Base-by-base conservation (phyloP, 2,113 vertebrate species). In the Mus pahari region DNA sequence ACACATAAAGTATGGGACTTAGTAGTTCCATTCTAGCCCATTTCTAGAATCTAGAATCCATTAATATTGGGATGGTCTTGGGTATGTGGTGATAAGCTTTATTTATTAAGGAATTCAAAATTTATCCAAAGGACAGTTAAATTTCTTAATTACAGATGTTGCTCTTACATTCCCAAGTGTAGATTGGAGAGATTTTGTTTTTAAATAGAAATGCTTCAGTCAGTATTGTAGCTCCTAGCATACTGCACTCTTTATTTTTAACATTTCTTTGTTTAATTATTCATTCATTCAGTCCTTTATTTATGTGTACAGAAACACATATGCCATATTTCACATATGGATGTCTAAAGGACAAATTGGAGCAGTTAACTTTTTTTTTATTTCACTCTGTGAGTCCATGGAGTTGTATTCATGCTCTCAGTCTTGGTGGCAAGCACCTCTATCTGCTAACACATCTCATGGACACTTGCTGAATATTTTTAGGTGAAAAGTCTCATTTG, bases 91-190 rank as follows among this genome's bases (percentile, higher is more conserved):
- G 94, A 84, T 73, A 96, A 74, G 86, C 92, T 96, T 96, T 90
- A 90, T 71, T 94, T 94, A 94, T 78, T 92, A 97, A 74, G 55
- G 24, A 84, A 93, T 77, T 98, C 97, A 97, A 98, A 92, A 98
- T 97, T 97, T 97, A 98, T 97, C 77, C 92, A 98, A 96, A 90
- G 95, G 91, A 93, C 77, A 97, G 17, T 91, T 36, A 96, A 96
- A 95, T 77, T 75, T 60, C 92, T 70, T 93, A 96, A 94, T 94
- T 94, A 64, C 24, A 82, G 28, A 71, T 50, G 53, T 39, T 39
- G 7, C 16, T 81, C 6, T 28, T 70, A 7, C 28, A 90, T 33
- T 87, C 33, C 70, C 8, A 83, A 53, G 68, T 26, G 77, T 39
- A 60, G 26, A 66, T 60, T 81, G 26, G 66, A 93, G n/a, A 86